Conservation (phyloP, 2,888 invertebrate species). For the Agriopis marginaria region DNA sequence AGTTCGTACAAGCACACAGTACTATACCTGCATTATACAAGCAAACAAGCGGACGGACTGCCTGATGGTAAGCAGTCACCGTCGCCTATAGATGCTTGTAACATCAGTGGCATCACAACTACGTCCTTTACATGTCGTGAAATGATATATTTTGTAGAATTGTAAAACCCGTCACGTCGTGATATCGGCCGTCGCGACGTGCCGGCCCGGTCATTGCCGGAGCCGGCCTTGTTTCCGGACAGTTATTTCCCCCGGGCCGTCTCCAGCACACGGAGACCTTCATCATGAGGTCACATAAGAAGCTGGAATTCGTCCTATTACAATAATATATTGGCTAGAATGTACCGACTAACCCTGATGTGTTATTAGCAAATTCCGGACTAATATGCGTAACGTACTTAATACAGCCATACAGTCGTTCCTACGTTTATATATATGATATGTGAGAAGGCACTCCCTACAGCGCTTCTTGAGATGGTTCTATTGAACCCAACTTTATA, state of each 20-base stretch:
- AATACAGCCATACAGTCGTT: no score
- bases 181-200: neutral
- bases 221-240: neutral
- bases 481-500: conserved; percentile 19
- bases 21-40: no score
- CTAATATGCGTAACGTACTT: no score
- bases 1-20: no score
- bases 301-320: neutral
- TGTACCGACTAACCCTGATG: neutral
- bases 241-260: conserved; percentile 20
- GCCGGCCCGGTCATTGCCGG: conserved; percentile 1
- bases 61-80: no score
- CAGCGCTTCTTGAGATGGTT: neutral
- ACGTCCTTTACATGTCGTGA: neutral
- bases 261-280: conserved; percentile 5
- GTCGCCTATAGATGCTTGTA: no score
- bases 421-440: neutral
- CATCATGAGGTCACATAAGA: conserved; percentile 2
- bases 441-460: neutral
- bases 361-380: no score
- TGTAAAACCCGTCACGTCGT: conserved; percentile 13
- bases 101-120: no score
- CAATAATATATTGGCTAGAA: neutral
- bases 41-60: no score
- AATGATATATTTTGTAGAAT: neutral